A percentile compares a stretch with the other conserved stretches of the same genome.
Evolutionary conservation across 2,888 invertebrate genomes (phyloP).

Genomic region (Molanna angustata): DNA sequence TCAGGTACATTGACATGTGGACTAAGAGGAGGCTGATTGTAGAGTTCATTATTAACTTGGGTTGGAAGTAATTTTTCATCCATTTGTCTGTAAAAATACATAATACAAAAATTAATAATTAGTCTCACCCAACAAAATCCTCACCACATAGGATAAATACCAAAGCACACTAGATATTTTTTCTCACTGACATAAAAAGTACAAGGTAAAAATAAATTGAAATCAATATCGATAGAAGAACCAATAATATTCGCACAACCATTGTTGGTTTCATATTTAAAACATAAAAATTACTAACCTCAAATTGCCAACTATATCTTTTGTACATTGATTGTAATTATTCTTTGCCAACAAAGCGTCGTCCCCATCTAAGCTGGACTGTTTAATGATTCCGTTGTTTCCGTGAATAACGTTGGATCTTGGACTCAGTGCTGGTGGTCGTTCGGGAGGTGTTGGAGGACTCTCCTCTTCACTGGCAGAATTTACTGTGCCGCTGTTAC

Average conservation of each 20-base stretch:
- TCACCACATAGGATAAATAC: not conserved
- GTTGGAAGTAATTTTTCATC: constrained; percentile 46
- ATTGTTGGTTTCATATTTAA: too few relatives aligned
- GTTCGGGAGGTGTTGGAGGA: constrained; percentile 16
- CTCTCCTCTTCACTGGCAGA: not conserved
- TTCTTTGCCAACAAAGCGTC: not conserved
- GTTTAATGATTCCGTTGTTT: not conserved
- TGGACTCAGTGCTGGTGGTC: constrained; percentile 27
- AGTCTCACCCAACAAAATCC: not conserved
- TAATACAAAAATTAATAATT: not conserved
- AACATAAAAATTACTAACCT: too few relatives aligned
- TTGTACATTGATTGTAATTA: constrained; percentile 15
- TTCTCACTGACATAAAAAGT: constrained; percentile 11
- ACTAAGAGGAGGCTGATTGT: constrained; percentile 28
- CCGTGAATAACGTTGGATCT: constrained; percentile 25
- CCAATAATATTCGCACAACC: too few relatives aligned
- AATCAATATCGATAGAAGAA: too few relatives aligned
- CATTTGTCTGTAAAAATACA: constrained; percentile 39
- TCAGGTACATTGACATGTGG: constrained; percentile 33
- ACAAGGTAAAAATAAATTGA: too few relatives aligned
- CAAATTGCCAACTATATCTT: constrained; percentile 17
- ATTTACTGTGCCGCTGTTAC: not conserved
- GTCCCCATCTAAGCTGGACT: constrained; percentile 14
- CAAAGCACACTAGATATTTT: not conserved
- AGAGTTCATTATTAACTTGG: constrained; percentile 34